Percentiles rank a stretch among this genome's conserved stretches.
phyloP scores from a whole-genome alignment of 2,797 vertebrate species.

The Malacoraja senta region DNA sequence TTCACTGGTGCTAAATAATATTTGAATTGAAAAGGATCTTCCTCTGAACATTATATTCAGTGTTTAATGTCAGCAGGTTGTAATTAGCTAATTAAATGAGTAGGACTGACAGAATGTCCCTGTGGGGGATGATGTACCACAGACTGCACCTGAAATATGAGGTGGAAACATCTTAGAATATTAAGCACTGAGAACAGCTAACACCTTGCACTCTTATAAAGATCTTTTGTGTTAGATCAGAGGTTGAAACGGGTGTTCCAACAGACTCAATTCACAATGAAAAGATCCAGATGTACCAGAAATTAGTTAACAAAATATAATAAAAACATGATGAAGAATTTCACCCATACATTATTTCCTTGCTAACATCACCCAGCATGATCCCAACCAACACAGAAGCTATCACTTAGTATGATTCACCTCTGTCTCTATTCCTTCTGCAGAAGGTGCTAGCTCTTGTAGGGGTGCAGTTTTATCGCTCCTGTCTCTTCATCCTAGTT shows the following conservation, averaged over 20 bases:
- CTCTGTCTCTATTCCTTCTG: not conserved
- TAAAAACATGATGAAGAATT: not conserved
- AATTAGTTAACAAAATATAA: not conserved
- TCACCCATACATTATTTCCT: not conserved
- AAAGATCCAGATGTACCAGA: not conserved
- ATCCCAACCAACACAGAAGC: not conserved
- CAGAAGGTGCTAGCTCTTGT: not conserved
- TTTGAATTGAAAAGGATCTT: constrained; percentile 56
- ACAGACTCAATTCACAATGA: not conserved
- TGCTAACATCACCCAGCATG: not conserved
- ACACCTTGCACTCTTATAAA: constrained; percentile 47
- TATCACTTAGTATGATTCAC: not conserved
- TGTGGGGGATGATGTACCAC: constrained; percentile 48
- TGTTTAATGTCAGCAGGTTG: constrained; percentile 60
- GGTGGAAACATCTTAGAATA: constrained; percentile 55
- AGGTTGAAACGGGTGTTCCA: not conserved
- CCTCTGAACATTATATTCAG: constrained; percentile 51
- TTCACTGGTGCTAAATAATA: constrained; percentile 58
- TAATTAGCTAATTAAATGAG: constrained; percentile 65
- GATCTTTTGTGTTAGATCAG: constrained; percentile 46
- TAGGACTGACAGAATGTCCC: constrained; percentile 56
- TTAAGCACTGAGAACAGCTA: constrained; percentile 47
- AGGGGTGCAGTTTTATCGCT: not conserved
- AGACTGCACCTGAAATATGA: constrained; percentile 50
- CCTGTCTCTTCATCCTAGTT: not conserved